Evolutionary conservation across 2,797 vertebrate genomes (phyloP).

Genomic region (Acanthurus tractus): DNA sequence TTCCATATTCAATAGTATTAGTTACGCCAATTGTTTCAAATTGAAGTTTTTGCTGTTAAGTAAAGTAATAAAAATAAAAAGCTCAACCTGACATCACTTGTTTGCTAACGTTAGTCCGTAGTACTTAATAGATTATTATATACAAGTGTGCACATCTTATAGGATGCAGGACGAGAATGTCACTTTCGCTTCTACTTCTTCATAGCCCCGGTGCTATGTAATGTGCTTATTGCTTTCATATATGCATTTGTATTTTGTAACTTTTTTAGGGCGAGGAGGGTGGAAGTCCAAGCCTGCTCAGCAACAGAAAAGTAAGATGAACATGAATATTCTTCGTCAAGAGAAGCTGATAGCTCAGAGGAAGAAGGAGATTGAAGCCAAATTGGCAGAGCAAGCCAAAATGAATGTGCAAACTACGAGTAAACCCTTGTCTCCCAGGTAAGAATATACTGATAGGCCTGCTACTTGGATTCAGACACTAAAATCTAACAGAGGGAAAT

Average conservation of each 20-base stretch:
- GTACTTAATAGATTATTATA: not conserved
- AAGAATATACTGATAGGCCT: constrained; percentile 15
- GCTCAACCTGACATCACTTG: not conserved
- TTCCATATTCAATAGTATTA: too few relatives aligned
- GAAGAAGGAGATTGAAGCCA: constrained; percentile 95
- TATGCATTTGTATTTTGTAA: not conserved
- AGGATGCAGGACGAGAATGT: not conserved
- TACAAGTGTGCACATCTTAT: not conserved
- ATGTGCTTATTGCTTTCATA: not conserved
- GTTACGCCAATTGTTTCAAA: not conserved
- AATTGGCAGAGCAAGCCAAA: constrained; percentile 91
- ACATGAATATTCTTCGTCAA: constrained; percentile 93
- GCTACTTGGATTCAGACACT: not conserved
- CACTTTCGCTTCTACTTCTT: not conserved
- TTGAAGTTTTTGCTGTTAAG: not conserved
- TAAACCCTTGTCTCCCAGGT: constrained; percentile 84
- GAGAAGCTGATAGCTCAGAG: constrained; percentile 97
- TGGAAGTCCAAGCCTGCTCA: constrained; percentile 88
- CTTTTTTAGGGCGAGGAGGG: constrained; percentile 87
- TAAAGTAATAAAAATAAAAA: not conserved
- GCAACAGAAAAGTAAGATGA: constrained; percentile 90
- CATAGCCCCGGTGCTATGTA: not conserved
- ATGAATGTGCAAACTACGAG: constrained; percentile 76
- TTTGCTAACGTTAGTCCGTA: not conserved
- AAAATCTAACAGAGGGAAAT: not conserved